These are phyloP conservation scores for Aproaerema taeniolella DNA, from an alignment of 2,888 invertebrate species.

Conservation along the genomic window DNA sequence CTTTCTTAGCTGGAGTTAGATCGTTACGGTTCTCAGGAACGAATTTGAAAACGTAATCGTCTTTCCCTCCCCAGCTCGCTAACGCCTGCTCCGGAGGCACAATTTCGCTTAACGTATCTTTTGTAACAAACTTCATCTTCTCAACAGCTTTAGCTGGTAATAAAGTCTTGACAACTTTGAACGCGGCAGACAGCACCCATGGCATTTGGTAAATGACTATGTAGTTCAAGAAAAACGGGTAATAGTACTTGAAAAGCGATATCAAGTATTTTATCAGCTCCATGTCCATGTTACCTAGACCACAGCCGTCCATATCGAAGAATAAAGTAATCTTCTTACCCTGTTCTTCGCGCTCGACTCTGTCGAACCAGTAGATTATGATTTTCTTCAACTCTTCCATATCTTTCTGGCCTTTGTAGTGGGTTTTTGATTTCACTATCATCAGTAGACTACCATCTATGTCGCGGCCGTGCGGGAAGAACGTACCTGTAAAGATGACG, in stretches of 20 bases:
- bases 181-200: conserved; percentile 94
- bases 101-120: conserved; percentile 84
- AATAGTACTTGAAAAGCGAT: conserved; percentile 90
- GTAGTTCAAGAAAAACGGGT: conserved; percentile 91
- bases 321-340: conserved; percentile 89
- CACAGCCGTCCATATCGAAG: conserved; percentile 94
- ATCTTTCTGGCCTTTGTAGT: conserved; percentile 86
- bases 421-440: conserved; percentile 88
- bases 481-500: conserved; percentile 70
- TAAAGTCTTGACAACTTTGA: conserved; percentile 92
- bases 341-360: conserved; percentile 84
- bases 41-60: conserved; percentile 85
- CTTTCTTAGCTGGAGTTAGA: conserved; percentile 63
- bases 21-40: conserved; percentile 76
- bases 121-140: conserved; percentile 90
- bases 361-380: conserved; percentile 91
- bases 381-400: conserved; percentile 86
- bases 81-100: conserved; percentile 87
- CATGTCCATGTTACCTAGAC: conserved; percentile 93
- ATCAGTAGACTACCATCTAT: conserved; percentile 87
- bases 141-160: conserved; percentile 93
- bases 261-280: conserved; percentile 93
- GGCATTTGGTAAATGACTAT: conserved; percentile 96
- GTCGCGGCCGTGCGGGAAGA: conserved; percentile 88
- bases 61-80: conserved; percentile 87